Evolutionary conservation across 2,888 invertebrate species (phyloP), one percentile per base, ranked within the genome.

Genomic region (Coelinius sp.): DNA sequence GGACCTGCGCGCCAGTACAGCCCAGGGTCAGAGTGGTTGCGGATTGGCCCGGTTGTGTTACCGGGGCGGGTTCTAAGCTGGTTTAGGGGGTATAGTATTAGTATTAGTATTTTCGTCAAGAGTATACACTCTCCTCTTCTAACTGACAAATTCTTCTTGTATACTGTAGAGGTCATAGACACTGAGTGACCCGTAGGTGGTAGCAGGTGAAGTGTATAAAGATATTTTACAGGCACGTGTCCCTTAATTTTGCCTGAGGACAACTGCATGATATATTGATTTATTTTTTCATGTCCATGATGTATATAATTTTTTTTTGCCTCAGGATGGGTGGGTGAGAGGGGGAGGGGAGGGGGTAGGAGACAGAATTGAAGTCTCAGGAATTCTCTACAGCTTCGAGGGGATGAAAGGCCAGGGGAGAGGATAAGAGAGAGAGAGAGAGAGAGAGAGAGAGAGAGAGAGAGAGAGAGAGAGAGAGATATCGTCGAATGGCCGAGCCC

Each of bases 51-150:
- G 75, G 78, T 79, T 79, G 72, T 74, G 79, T 77, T 78, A 78
- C 76, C 77, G 82, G 86, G 86, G 86, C 86, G 87, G 78, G 85
- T 86, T 86, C 86, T 85, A 86, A 85, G 83, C 86, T 81, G 83
- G 84, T 86, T 86, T 85, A 85, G 86, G 84, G 85, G 86, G 78
- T n/a, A n/a, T n/a, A n/a, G n/a, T n/a, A n/a, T n/a, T n/a, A n/a
- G n/a, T n/a, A 76, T 41, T 75, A 77, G 78, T 78, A 77, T 59
- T 52, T 49, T 70, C 27, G 68, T 31, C 22, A 56, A 24, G 64
- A 53, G 68, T 67, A 66, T 59, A 35, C 69, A 76, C 66, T n/a
- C n/a, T n/a, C 71, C 74, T 71, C 76, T 70, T 69, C 27, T 53
- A 20, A 56, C 65, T 56, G 62, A 52, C 67, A 56, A 70, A 67